Evolutionary conservation across 1,140 invertebrate species (phyloP).

Genomic region (Zaprionus tsacasi): DNA sequence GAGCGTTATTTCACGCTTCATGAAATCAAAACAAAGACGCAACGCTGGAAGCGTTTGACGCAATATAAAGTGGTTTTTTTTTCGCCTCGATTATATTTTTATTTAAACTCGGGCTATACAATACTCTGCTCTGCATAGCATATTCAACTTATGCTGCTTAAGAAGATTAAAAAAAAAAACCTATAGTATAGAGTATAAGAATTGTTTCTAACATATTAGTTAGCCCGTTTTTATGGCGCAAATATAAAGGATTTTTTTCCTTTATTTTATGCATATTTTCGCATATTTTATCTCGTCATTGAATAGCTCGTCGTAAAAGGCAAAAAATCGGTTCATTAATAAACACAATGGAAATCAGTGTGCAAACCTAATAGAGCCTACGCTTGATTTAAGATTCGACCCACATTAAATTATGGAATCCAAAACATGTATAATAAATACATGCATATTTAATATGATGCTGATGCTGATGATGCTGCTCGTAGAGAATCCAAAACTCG

Average conservation of each 20-base stretch:
- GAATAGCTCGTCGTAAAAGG: background rate
- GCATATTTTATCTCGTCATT: background rate
- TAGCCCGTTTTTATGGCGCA: background rate
- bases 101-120: background rate
- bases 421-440: background rate
- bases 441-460: background rate
- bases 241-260: background rate
- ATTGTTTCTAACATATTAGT: too few relatives aligned
- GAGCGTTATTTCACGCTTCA: conserved; percentile 5
- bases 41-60: conserved; percentile 1
- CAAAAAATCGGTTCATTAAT: conserved; percentile 1
- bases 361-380: background rate
- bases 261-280: background rate
- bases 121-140: background rate
- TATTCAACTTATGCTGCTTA: background rate
- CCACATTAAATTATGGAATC: background rate
- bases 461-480: background rate
- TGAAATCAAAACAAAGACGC: background rate
- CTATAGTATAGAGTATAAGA: too few relatives aligned
- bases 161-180: too few relatives aligned
- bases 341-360: background rate
- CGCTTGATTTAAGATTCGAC: background rate
- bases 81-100: background rate
- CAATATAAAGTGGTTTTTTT: background rate
- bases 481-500: background rate